A percentile compares a stretch with the other conserved stretches of the same genome.
Conservation (phyloP, 2,888 invertebrate genomes). For the Reticulitermes lucifugus region DNA sequence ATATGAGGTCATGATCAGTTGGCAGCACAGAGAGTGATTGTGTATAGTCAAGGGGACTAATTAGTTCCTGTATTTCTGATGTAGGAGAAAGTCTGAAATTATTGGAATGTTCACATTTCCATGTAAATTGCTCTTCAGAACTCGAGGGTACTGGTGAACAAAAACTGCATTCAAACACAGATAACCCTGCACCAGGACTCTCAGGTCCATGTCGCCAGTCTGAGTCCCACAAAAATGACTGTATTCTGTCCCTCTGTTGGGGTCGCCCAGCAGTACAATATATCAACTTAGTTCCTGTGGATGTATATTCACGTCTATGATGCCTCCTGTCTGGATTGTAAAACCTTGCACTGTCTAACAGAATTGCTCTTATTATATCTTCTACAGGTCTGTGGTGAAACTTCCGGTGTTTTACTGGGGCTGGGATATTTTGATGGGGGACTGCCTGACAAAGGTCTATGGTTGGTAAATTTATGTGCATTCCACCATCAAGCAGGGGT, state of each 20-base stretch:
- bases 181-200: slow-evolving; percentile 32
- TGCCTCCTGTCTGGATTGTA: slow-evolving; percentile 61
- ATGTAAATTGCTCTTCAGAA: background rate
- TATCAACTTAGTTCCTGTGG: slow-evolving; percentile 62
- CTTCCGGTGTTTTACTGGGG: slow-evolving; percentile 45
- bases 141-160: background rate
- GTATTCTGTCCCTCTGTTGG: slow-evolving; percentile 48
- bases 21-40: background rate
- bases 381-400: slow-evolving; percentile 51
- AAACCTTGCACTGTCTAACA: slow-evolving; percentile 62
- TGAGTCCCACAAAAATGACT: slow-evolving; percentile 57
- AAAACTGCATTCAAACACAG: background rate
- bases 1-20: background rate
- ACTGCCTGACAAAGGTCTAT: background rate
- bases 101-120: background rate
- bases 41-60: background rate
- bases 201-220: slow-evolving; percentile 51
- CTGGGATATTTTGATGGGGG: background rate
- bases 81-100: background rate
- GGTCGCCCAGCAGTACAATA: slow-evolving; percentile 55
- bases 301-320: slow-evolving; percentile 60
- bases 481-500: slow-evolving; percentile 36
- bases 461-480: background rate
- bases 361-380: slow-evolving; percentile 60
- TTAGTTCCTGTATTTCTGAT: too few relatives aligned